A percentile compares a stretch with the other conserved stretches of the same genome.
Evolutionary conservation across 2,797 vertebrate species (phyloP).

Genomic region (Nannoperca obscura): DNA sequence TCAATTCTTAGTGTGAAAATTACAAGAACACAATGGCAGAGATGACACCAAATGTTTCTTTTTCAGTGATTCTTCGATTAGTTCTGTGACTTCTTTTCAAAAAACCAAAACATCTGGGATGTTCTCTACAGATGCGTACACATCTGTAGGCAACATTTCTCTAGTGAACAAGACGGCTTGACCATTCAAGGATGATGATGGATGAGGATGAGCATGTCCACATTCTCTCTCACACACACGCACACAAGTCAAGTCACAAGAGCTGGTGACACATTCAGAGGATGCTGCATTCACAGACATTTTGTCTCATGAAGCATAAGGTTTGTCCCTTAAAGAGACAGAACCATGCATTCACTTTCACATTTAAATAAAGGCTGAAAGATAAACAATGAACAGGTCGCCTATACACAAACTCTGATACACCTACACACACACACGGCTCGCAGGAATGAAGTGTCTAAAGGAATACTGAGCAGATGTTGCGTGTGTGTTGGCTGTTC

Average conservation of each 20-base stretch:
- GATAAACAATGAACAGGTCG: neutral
- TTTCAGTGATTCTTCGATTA: neutral
- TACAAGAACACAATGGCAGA: neutral
- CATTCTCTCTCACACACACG: conserved; percentile 18
- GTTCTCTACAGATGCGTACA: neutral
- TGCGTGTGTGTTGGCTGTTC: conserved; percentile 31
- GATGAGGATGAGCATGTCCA: conserved; percentile 35
- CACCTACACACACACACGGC: neutral
- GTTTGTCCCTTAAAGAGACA: conserved; percentile 42
- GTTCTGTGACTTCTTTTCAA: neutral
- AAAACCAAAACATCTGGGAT: conserved; percentile 8
- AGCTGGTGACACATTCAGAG: conserved; percentile 46
- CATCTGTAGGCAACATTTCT: conserved; percentile 26
- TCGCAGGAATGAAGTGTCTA: neutral
- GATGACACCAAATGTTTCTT: neutral
- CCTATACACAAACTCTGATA: conserved; percentile 5
- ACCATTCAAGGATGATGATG: conserved; percentile 10
- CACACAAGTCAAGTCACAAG: conserved; percentile 43
- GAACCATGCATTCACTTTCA: neutral
- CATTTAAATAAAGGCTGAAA: neutral
- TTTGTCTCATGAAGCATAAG: conserved; percentile 18
- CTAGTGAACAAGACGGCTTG: conserved; percentile 25
- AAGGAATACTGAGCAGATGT: conserved; percentile 17
- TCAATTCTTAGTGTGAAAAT: neutral
- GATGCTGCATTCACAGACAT: conserved; percentile 42